Evolutionary conservation across 2,113 vertebrate species (phyloP).

Genomic region (Daubentonia madagascariensis): DNA sequence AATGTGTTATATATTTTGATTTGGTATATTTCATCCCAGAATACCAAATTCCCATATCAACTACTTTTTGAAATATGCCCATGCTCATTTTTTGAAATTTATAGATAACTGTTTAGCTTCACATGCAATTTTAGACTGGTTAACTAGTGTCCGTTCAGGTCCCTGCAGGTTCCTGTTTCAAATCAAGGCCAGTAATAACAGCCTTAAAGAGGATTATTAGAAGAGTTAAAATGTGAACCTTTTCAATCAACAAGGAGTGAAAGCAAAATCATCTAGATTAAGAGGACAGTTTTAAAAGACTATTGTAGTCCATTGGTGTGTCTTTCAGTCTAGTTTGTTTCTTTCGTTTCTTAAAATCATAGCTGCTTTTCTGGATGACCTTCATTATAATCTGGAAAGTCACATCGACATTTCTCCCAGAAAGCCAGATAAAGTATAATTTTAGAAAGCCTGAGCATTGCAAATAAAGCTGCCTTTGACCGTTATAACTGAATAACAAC

Average conservation of each 20-base stretch:
- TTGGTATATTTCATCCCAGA: not conserved
- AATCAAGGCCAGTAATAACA: not conserved
- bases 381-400: constrained; percentile 44
- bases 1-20: not conserved
- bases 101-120: not conserved
- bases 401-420: constrained; percentile 32
- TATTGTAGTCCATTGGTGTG: not conserved
- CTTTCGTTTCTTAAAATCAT: constrained; percentile 31
- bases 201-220: not conserved
- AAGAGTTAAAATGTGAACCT: not conserved
- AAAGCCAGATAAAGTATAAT: constrained; percentile 41
- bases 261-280: not conserved
- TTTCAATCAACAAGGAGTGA: not conserved
- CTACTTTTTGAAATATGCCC: not conserved
- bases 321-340: not conserved
- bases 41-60: not conserved
- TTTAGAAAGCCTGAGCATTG: constrained; percentile 37
- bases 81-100: not conserved
- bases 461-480: constrained; percentile 56
- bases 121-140: not conserved
- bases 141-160: not conserved
- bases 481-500: constrained; percentile 46
- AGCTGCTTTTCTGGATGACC: constrained; percentile 20
- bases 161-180: not conserved
- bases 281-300: constrained; percentile 19